Evolutionary conservation across 2,113 vertebrate species (phyloP).

Genomic region (Pteronura brasiliensis): DNA sequence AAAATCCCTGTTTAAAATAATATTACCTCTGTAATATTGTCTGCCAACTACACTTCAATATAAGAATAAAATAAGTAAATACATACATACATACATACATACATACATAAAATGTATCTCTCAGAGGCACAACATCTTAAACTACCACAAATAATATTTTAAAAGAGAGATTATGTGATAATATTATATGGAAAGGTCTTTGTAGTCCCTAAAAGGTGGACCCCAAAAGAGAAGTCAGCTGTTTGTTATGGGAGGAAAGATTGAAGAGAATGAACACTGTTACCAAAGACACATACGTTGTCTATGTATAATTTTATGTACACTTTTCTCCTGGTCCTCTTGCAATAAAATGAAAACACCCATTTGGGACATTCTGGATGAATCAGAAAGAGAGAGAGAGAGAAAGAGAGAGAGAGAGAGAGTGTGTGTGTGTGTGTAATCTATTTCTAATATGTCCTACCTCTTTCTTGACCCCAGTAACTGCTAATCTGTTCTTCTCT

Average conservation of each 20-base stretch:
- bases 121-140: neutral
- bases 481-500: neutral
- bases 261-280: neutral
- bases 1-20: neutral
- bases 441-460: neutral
- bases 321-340: neutral
- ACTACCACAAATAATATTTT: neutral
- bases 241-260: neutral
- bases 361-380: neutral
- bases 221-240: neutral
- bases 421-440: neutral
- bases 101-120: neutral
- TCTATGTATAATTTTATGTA: neutral
- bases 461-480: neutral
- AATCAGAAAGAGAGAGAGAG: neutral
- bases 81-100: neutral
- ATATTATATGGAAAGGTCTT: neutral
- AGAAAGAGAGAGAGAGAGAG: no score
- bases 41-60: neutral
- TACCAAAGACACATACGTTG: neutral
- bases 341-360: neutral
- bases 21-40: neutral
- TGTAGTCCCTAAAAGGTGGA: neutral
- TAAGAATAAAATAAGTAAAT: neutral
- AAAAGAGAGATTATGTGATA: neutral